Percentiles rank a stretch among this genome's conserved stretches.
Conservation (phyloP, 2,797 vertebrate species). For the Lophura swinhoii region DNA sequence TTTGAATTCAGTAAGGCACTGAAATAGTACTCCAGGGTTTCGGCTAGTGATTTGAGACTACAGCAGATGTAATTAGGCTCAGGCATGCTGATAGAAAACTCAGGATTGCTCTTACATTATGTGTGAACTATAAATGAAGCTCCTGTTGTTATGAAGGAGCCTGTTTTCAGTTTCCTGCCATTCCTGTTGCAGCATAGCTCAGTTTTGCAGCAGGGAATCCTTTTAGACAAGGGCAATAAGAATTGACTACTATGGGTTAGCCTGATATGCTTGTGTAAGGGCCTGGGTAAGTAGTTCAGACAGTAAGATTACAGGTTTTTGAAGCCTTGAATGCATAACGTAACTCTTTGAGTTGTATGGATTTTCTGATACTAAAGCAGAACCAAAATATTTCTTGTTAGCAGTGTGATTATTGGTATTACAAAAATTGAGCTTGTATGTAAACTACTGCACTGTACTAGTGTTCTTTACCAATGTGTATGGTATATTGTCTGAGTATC, state of each 20-base stretch:
- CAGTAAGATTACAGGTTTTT: background rate
- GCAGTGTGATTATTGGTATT: background rate
- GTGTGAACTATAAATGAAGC: background rate
- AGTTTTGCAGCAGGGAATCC: constrained; percentile 45
- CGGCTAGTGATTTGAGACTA: constrained; percentile 37
- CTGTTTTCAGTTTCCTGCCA: constrained; percentile 48
- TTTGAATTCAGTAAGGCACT: constrained; percentile 53
- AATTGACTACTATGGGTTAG: background rate
- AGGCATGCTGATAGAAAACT: constrained; percentile 49
- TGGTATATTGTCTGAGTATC: background rate
- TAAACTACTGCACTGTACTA: background rate
- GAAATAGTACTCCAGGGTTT: constrained; percentile 39
- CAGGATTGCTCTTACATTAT: constrained; percentile 2
- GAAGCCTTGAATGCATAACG: background rate
- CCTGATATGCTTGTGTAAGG: constrained; percentile 1
- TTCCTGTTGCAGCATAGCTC: background rate
- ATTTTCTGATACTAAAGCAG: constrained; percentile 8
- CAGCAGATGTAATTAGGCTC: constrained; percentile 58
- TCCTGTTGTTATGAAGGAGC: constrained; percentile 42
- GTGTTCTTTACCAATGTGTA: rapidly evolving
- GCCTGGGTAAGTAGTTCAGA: background rate
- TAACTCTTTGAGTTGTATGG: constrained; percentile 12
- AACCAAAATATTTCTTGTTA: constrained; percentile 2
- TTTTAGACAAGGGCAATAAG: constrained; percentile 33
- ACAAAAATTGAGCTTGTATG: background rate